A percentile compares a stretch with the other conserved stretches of the same genome.
phyloP scores from a whole-genome alignment of 2,797 vertebrate genomes.

The Sebastiscus albofasciatus region DNA sequence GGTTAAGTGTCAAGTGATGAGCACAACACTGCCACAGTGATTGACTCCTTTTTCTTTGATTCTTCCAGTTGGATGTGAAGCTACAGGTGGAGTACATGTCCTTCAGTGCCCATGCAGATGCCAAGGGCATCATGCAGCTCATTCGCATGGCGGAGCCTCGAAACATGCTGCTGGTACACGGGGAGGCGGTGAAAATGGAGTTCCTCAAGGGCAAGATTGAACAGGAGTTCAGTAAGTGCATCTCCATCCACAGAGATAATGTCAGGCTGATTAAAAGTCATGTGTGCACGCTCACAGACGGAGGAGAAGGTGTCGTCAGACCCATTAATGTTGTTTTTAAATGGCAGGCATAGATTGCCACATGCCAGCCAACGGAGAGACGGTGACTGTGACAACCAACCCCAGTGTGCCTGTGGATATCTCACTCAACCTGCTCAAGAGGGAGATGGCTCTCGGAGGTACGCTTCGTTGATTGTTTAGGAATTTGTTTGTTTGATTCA shows the following conservation, averaged over 20 bases:
- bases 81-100: conserved; percentile 99
- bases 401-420: conserved; percentile 96
- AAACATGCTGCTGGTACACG: conserved; percentile 93
- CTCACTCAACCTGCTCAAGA: conserved; percentile 93
- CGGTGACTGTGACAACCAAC: conserved; percentile 87
- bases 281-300: neutral
- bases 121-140: conserved; percentile 99
- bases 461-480: neutral
- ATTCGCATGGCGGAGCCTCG: conserved; percentile 96
- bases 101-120: conserved; percentile 95
- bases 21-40: neutral
- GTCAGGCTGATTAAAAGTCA: neutral
- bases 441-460: conserved; percentile 91
- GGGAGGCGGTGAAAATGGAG: conserved; percentile 97
- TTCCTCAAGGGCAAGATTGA: conserved; percentile 98
- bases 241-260: neutral
- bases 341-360: conserved; percentile 89
- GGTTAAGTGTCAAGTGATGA: neutral
- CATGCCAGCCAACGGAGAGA: conserved; percentile 98
- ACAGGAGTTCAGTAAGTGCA: conserved; percentile 92
- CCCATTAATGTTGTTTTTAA: neutral
- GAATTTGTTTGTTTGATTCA: neutral
- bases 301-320: neutral
- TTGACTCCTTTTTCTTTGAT: neutral
- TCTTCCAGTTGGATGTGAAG: conserved; percentile 89